A percentile compares a stretch with the other conserved stretches of the same genome.
phyloP scores from a whole-genome alignment of 2,888 invertebrate species.

The Priocnemis perturbator region DNA sequence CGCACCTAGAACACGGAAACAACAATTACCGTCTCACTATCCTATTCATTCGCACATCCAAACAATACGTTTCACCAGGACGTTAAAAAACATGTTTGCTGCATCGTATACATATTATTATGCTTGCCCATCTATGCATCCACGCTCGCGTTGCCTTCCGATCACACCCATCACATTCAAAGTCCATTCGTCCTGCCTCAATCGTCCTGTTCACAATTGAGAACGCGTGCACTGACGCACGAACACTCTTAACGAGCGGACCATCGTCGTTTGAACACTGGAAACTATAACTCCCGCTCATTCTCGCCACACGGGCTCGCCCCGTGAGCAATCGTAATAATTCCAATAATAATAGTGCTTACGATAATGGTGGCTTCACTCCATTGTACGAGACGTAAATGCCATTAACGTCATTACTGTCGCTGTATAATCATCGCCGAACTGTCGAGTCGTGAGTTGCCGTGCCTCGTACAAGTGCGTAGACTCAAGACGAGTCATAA shows the following conservation, averaged over 20 bases:
- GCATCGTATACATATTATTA: too few species aligned
- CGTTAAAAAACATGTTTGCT: too few species aligned
- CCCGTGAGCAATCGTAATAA: constrained; percentile 61
- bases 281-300: constrained; percentile 32
- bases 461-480: background rate
- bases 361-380: constrained; percentile 51
- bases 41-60: too few species aligned
- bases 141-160: too few species aligned
- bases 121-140: too few species aligned
- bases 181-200: background rate
- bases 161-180: too few species aligned
- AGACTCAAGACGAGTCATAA: constrained; percentile 8
- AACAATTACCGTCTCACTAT: too few species aligned
- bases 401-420: constrained; percentile 50
- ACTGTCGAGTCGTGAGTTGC: constrained; percentile 16
- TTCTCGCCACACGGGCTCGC: constrained; percentile 26
- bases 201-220: constrained; percentile 4
- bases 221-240: background rate
- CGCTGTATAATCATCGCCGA: constrained; percentile 36
- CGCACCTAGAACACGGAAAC: too few species aligned
- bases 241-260: background rate
- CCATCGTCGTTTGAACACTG: constrained; percentile 16
- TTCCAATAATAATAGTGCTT: constrained; percentile 66
- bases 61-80: too few species aligned
- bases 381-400: constrained; percentile 33